Conservation (phyloP, 2,888 invertebrate species). For the Ophraella communa region DNA sequence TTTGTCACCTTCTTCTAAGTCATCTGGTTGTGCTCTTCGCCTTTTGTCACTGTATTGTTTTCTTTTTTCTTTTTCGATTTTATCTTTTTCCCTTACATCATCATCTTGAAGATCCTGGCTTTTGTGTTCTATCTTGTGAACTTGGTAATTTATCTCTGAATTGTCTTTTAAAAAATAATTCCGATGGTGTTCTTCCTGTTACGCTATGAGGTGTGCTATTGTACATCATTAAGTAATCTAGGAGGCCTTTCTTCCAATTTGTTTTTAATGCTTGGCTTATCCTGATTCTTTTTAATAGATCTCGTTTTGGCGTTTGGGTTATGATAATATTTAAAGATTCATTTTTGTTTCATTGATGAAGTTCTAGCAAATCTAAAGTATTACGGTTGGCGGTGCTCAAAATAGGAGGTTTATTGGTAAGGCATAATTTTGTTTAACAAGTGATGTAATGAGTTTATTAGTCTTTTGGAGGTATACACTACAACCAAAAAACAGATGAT, state of each 20-base stretch:
- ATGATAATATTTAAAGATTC: no score
- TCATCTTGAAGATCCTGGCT: constrained; percentile 2
- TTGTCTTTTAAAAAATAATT: constrained; percentile 27
- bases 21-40: constrained; percentile 19
- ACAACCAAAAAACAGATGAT: no score
- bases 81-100: constrained; percentile 22
- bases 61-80: constrained; percentile 22
- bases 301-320: constrained; percentile 46
- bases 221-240: constrained; percentile 39
- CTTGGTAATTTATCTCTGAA: constrained; percentile 31
- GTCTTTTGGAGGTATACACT: no score
- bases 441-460: no score
- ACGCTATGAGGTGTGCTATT: constrained; percentile 42
- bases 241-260: constrained; percentile 41
- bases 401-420: no score
- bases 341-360: no score
- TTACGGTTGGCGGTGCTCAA: no score
- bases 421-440: no score
- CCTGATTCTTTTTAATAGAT: constrained; percentile 43
- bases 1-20: constrained; percentile 25
- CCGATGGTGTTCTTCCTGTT: constrained; percentile 29
- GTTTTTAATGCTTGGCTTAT: constrained; percentile 40
- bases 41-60: constrained; percentile 29
- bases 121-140: neutral
- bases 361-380: no score